These are phyloP conservation scores for Nephotettix cincticeps DNA, from an alignment of 1,140 invertebrate genomes.

Conservation along the genomic window DNA sequence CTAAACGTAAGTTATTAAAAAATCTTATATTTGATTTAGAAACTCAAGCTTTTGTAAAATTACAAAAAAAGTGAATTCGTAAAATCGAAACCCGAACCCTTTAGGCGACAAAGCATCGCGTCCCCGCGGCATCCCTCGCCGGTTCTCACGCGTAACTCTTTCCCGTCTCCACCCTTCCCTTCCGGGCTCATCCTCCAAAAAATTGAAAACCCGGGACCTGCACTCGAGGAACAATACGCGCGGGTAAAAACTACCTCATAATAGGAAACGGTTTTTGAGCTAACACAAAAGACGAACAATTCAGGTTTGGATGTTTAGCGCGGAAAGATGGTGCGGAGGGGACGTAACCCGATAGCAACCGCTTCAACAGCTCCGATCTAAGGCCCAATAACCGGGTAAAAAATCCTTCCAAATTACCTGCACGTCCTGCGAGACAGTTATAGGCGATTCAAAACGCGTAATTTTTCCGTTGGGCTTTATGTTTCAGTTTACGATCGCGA, in stretches of 20 bases:
- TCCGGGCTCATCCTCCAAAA: conserved; percentile 8
- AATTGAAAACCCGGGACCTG: background rate
- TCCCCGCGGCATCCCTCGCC: no score
- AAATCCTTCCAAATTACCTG: background rate
- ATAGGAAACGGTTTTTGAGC: conserved; percentile 25
- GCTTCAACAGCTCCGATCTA: conserved; percentile 13
- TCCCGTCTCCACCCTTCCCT: background rate
- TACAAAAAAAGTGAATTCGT: no score
- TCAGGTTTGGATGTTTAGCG: background rate
- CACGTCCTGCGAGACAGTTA: background rate
- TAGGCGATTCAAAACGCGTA: background rate
- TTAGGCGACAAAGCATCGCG: no score
- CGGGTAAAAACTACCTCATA: conserved; percentile 5
- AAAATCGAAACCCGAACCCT: no score
- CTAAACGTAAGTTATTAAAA: no score
- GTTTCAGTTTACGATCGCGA: background rate
- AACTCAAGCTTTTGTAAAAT: no score
- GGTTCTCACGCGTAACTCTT: conserved; percentile 22
- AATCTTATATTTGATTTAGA: no score
- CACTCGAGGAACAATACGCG: background rate
- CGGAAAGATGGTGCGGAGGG: background rate
- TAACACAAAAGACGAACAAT: conserved; percentile 23
- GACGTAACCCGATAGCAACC: conserved; percentile 5
- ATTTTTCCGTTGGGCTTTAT: background rate
- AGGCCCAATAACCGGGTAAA: background rate